These are phyloP conservation scores for Muscidifurax raptorellus DNA, from an alignment of 1,140 invertebrate species.

Conservation along the genomic window DNA sequence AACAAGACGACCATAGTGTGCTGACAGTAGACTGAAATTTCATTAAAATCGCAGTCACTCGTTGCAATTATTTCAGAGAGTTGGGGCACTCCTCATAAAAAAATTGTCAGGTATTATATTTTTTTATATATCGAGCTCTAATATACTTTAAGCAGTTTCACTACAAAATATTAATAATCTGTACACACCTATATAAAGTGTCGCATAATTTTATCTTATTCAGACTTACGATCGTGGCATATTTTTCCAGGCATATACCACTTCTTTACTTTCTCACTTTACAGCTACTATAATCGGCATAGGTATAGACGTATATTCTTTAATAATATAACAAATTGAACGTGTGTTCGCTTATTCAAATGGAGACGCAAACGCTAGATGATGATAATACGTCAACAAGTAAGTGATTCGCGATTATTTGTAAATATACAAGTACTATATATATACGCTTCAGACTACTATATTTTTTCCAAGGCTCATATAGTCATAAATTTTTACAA, in stretches of 20 bases:
- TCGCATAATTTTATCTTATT: slow-evolving; percentile 30
- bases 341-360: too few relatives aligned
- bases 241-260: slow-evolving; percentile 41
- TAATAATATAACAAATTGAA: too few relatives aligned
- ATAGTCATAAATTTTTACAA: too few relatives aligned
- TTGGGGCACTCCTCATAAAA: neutral
- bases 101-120: slow-evolving; percentile 36
- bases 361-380: too few relatives aligned
- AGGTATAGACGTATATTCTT: too few relatives aligned
- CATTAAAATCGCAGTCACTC: slow-evolving; percentile 17
- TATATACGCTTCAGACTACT: too few relatives aligned
- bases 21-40: neutral
- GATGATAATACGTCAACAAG: too few relatives aligned
- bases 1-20: slow-evolving; percentile 20
- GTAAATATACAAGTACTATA: too few relatives aligned
- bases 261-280: slow-evolving; percentile 41
- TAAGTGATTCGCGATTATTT: too few relatives aligned
- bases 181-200: slow-evolving; percentile 36
- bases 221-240: slow-evolving; percentile 5
- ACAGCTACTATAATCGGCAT: slow-evolving; percentile 33
- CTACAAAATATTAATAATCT: slow-evolving; percentile 24
- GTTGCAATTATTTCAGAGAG: slow-evolving; percentile 41
- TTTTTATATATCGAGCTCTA: slow-evolving; percentile 31
- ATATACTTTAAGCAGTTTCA: slow-evolving; percentile 28
- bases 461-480: too few relatives aligned